Base-by-base conservation (phyloP, 2,888 invertebrate genomes). In the Lycocerus yunnanus region DNA sequence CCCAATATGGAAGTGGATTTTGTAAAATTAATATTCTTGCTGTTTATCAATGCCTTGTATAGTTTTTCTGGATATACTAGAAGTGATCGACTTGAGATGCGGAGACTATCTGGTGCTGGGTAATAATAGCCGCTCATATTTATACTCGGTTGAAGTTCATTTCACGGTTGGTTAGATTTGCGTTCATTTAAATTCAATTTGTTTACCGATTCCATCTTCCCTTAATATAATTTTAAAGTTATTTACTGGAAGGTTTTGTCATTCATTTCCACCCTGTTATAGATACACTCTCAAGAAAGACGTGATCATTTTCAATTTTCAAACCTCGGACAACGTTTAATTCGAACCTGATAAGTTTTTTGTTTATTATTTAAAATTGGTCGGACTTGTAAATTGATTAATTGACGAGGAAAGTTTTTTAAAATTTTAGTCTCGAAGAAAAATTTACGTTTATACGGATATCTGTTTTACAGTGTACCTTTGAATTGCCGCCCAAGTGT, bases 1-100 rank as follows among this genome's bases (percentile, higher is more conserved):
- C 58, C 78, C 79, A 78, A 77, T 78, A 72, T 81, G 72, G 71
- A 76, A 71, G 63, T 65, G 11, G n/a, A 14, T 16, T 61, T 66
- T n/a, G 15, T 72, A 77, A 78, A 72, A 68, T 63, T 78, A 79
- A 73, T 21, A 15, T 63, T 72, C 13, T 72, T 65, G 72, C 78
- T 15, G 72, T 66, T 24, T 67, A 15, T 75, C 59, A 71, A 73
- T 82, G 82, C 74, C 82, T 79, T 82, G 82, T 82, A 81, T 82
- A 77, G 82, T 81, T 77, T 73, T 73, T 72, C 80, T 70, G 80
- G 80, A 63, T 63, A 63, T 80, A 71, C 43, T 77, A 80, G 77
- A 78, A 78, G 74, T 73, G 73, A 21, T 76, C 74, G 59, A 69
- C 70, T 61, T 75, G 76, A 78, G 71, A 65, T 67, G 66, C 76